Evolutionary conservation across 2,888 invertebrate species (phyloP).

Genomic region (Trichacis sp.): DNA sequence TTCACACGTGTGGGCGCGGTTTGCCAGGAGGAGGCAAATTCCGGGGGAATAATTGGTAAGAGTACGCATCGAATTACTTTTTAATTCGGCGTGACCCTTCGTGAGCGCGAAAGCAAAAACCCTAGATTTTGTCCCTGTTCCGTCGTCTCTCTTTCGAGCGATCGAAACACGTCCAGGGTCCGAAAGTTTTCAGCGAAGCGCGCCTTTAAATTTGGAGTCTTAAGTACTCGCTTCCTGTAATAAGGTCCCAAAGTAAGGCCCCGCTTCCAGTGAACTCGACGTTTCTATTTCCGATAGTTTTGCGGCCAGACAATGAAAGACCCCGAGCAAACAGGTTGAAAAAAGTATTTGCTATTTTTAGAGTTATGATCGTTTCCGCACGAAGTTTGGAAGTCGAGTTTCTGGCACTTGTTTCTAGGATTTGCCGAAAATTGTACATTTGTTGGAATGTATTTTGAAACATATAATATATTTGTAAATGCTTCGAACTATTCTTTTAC

Average conservation of each 20-base stretch:
- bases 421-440: no score
- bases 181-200: constrained; percentile 51
- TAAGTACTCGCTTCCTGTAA: constrained; percentile 45
- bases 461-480: no score
- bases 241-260: constrained; percentile 15
- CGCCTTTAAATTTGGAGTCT: constrained; percentile 49
- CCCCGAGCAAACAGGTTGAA: constrained; percentile 20
- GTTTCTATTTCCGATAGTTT: constrained; percentile 61
- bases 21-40: constrained; percentile 14
- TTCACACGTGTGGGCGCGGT: constrained; percentile 21
- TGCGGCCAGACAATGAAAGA: constrained; percentile 53
- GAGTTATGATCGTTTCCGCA: constrained; percentile 18
- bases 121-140: constrained; percentile 54
- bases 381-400: no score
- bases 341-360: constrained; percentile 17
- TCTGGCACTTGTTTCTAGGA: no score
- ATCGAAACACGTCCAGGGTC: constrained; percentile 45
- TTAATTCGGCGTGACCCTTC: constrained; percentile 20
- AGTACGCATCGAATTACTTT: constrained; percentile 28
- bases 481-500: no score
- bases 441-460: no score
- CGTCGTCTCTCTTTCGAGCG: not conserved
- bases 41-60: constrained; percentile 17
- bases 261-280: constrained; percentile 39
- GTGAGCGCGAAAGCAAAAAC: constrained; percentile 12